Evolutionary conservation across 1,140 invertebrate genomes (phyloP).

Genomic region (Aleiodes sp.): DNA sequence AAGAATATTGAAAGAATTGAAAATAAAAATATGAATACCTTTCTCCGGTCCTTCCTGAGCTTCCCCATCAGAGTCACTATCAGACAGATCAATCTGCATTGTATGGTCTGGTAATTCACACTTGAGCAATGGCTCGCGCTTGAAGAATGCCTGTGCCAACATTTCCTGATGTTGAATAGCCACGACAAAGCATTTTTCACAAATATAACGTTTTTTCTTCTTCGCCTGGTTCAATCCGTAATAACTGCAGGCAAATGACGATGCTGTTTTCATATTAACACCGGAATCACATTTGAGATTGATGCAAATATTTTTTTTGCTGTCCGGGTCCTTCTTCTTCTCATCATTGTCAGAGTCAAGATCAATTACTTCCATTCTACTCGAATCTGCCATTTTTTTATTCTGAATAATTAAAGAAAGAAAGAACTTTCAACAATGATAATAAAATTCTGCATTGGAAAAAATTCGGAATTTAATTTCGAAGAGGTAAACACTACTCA

Average conservation of each 20-base stretch:
- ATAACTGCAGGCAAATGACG: slow-evolving; percentile 66
- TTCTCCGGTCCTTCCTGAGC: slow-evolving; percentile 39
- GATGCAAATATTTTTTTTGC: slow-evolving; percentile 60
- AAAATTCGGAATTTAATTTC: not conserved
- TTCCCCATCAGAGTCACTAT: slow-evolving; percentile 66
- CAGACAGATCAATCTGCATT: slow-evolving; percentile 69
- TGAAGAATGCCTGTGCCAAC: slow-evolving; percentile 55
- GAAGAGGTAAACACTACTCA: not conserved
- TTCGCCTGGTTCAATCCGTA: slow-evolving; percentile 63
- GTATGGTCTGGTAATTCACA: slow-evolving; percentile 68
- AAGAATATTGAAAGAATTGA: too few relatives aligned
- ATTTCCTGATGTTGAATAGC: slow-evolving; percentile 62
- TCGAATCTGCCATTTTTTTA: slow-evolving; percentile 31
- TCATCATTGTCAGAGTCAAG: slow-evolving; percentile 59
- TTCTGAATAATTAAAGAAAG: not conserved
- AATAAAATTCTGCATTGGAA: too few relatives aligned
- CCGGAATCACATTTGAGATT: slow-evolving; percentile 68
- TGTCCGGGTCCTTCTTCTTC: slow-evolving; percentile 36
- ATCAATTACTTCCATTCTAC: slow-evolving; percentile 55
- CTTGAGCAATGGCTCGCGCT: slow-evolving; percentile 56
- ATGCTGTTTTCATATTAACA: slow-evolving; percentile 59
- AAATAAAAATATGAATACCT: too few relatives aligned
- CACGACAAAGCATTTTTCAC: slow-evolving; percentile 62
- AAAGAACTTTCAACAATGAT: too few relatives aligned
- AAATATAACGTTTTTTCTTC: slow-evolving; percentile 64